Conservation (phyloP, 2,888 invertebrate genomes). For the Eilema depressum region DNA sequence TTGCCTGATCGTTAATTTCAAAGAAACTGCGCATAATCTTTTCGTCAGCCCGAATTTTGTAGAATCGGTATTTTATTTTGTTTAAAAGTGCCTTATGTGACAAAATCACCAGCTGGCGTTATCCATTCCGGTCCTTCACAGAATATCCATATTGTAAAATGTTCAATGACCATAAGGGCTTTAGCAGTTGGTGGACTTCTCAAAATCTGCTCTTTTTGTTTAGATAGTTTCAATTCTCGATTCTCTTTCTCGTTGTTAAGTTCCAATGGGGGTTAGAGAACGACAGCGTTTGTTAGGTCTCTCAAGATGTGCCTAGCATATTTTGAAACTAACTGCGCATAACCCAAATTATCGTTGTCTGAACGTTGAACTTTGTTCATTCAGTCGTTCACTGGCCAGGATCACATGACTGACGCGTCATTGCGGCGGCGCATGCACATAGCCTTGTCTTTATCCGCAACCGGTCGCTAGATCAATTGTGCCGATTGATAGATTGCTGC, state of each 20-base stretch:
- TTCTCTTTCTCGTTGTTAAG: neutral
- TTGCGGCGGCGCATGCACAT: slow-evolving; percentile 37
- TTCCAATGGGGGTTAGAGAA: too few species aligned
- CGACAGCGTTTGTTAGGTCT: slow-evolving; percentile 9
- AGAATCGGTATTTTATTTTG: neutral
- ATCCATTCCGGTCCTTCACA: neutral
- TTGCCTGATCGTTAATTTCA: neutral
- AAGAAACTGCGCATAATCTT: neutral
- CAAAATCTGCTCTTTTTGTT: neutral
- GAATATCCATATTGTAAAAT: neutral
- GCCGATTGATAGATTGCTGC: slow-evolving; percentile 57
- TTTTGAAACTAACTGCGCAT: slow-evolving; percentile 48
- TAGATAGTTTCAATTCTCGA: neutral
- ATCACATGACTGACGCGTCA: slow-evolving; percentile 54
- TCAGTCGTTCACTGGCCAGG: slow-evolving; percentile 44
- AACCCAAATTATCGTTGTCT: slow-evolving; percentile 40
- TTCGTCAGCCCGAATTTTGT: neutral
- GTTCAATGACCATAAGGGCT: neutral
- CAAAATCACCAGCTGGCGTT: slow-evolving; percentile 1
- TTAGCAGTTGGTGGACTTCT: neutral
- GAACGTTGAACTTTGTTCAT: slow-evolving; percentile 23
- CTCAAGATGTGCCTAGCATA: slow-evolving; percentile 21
- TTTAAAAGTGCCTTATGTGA: neutral
- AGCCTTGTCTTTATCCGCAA: slow-evolving; percentile 54
- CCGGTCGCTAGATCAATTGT: slow-evolving; percentile 57